Percentiles rank a stretch among this genome's conserved stretches.
These are phyloP conservation scores for Argyrosomus regius DNA, from an alignment of 2,797 vertebrate genomes.

Conservation along the genomic window DNA sequence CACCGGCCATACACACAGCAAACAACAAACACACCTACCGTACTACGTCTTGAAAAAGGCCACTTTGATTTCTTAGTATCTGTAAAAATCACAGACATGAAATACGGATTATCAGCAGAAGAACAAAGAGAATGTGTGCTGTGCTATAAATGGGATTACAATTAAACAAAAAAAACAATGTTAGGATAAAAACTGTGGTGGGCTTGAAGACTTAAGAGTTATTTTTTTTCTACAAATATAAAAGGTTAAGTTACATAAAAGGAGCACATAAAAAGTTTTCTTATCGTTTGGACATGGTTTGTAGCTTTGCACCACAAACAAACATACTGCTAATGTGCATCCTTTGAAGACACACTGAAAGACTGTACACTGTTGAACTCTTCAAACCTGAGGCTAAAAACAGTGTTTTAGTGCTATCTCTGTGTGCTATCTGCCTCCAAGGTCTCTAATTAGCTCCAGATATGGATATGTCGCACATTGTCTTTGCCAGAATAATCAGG, in stretches of 20 bases:
- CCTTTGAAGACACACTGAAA: not conserved
- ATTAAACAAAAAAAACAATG: constrained; percentile 36
- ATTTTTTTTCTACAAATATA: not conserved
- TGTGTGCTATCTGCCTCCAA: not conserved
- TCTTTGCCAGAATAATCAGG: not conserved
- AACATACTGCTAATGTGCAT: not conserved
- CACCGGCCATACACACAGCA: constrained; percentile 18
- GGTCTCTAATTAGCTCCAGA: not conserved
- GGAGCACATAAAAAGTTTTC: not conserved
- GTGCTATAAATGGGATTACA: constrained; percentile 27
- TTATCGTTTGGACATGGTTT: not conserved
- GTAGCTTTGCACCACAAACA: not conserved
- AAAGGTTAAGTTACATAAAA: not conserved
- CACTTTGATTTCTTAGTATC: constrained; percentile 94
- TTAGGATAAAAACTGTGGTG: not conserved
- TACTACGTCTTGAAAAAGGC: constrained; percentile 89
- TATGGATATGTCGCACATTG: not conserved
- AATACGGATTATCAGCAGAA: constrained; percentile 11
- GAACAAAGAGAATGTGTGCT: not conserved
- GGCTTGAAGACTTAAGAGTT: not conserved
- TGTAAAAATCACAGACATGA: constrained; percentile 62
- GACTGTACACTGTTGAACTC: not conserved
- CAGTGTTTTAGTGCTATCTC: not conserved
- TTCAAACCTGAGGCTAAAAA: not conserved
- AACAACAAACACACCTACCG: constrained; percentile 79